Evolutionary conservation across 1,140 invertebrate species (phyloP).

Genomic region (Drosophila saltans): DNA sequence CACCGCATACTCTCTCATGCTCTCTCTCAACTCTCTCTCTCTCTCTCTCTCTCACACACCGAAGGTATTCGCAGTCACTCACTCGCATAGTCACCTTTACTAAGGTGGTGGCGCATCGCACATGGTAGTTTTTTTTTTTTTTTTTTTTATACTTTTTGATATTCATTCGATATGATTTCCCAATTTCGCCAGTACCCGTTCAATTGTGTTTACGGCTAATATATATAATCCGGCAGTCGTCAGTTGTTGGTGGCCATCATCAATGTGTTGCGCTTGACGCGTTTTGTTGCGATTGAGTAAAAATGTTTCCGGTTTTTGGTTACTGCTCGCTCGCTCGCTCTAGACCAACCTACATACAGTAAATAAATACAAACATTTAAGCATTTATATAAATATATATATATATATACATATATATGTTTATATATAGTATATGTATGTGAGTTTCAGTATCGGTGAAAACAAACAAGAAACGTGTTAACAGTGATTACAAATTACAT

Average conservation of each 20-base stretch:
- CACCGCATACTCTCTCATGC: background rate
- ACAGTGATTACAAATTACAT: conserved; percentile 43
- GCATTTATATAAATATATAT: conserved; percentile 1
- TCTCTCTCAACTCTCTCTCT: background rate
- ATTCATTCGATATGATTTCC: conserved; percentile 26
- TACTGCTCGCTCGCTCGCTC: background rate
- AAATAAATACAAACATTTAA: conserved; percentile 21
- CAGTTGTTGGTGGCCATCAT: conserved; percentile 53
- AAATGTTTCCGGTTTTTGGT: conserved; percentile 51
- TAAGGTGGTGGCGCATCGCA: conserved; percentile 23
- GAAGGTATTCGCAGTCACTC: background rate
- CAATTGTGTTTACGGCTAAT: conserved; percentile 50
- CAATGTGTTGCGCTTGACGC: conserved; percentile 47
- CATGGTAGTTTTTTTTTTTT: conserved; percentile 25
- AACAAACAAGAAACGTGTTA: conserved; percentile 35
- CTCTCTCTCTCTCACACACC: background rate
- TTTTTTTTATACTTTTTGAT: too few relatives aligned
- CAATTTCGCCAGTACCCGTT: conserved; percentile 35
- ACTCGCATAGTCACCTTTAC: conserved; percentile 18
- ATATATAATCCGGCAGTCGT: conserved; percentile 59
- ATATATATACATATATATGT: conserved; percentile 32
- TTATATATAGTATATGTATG: background rate
- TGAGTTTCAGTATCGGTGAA: conserved; percentile 23
- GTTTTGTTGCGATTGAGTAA: conserved; percentile 27
- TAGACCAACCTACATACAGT: conserved; percentile 37